Base-by-base conservation (phyloP, 2,888 invertebrate genomes). In the Miltochrista miniata region DNA sequence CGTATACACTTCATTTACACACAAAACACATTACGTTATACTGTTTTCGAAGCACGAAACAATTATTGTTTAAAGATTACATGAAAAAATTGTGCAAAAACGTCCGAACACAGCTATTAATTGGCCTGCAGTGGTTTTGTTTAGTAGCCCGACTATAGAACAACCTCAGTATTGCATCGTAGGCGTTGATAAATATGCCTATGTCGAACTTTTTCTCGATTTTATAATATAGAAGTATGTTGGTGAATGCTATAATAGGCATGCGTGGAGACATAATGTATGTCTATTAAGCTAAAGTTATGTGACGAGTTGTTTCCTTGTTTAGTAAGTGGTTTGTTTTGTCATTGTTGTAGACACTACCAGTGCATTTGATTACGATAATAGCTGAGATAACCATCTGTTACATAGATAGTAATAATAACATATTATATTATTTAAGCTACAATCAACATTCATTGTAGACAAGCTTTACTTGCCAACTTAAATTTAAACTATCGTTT, bases 101-200 rank as follows among this genome's bases (percentile, higher is more conserved):
- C 43, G 60, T 44, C 60, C 42, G 50, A 51, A 47, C 45, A 29
- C 40, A 55, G 29, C 51, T 44, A 39, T 53, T 55, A 57, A 55
- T 55, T 60, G 55, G 37, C 51, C 43, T 36, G 33, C 31, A 45
- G 53, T 64, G 61, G 47, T 47, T 49, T 49, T 54, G 47, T 31
- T 31, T 31, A 11, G 31, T 31, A 43, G 37, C 33, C 14, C 7
- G 44, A 35, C 35, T 15, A 29, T 11, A 45, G 47, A 45, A 48
- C 45, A 36, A 38, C 9, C 29, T 47, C 56, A 56, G 42, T 41
- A 46, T 45, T 45, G 45, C 45, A 42, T 37, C 45, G 64, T 64
- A 64, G 64, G 68, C 64, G 68, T 67, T 57, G 50, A 67, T 13
- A 35, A 53, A 64, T 67, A 64, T 54, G 51, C 41, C 31, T 53